Evolutionary conservation across 2,888 invertebrate genomes (phyloP).

Genomic region (Macaria notata): DNA sequence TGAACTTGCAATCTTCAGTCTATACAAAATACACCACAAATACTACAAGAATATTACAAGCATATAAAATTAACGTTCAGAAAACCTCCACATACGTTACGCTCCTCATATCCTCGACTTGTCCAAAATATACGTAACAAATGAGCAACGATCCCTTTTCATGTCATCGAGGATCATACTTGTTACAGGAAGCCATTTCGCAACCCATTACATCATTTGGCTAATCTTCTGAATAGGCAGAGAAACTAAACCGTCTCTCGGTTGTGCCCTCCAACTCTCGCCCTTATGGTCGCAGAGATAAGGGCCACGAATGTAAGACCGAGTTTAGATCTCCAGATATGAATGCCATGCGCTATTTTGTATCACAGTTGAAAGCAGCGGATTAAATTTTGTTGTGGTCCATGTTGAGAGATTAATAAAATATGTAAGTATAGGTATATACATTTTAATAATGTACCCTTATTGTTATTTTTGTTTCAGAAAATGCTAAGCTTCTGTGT

Average conservation of each 20-base stretch:
- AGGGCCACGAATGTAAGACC: slow-evolving; percentile 27
- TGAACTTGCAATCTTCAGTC: too few relatives aligned
- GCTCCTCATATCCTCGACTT: too few relatives aligned
- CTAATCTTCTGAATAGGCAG: slow-evolving; percentile 24
- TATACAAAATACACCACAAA: too few relatives aligned
- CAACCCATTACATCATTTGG: slow-evolving; percentile 31
- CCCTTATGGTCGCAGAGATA: slow-evolving; percentile 35
- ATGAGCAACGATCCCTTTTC: slow-evolving; percentile 10
- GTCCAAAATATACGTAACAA: slow-evolving; percentile 3
- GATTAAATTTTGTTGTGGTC: slow-evolving; percentile 51
- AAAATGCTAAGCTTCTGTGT: too few relatives aligned
- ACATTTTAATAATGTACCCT: too few relatives aligned
- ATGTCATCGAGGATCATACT: slow-evolving; percentile 19
- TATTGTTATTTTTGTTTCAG: too few relatives aligned
- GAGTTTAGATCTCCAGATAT: slow-evolving; percentile 48
- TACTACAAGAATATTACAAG: too few relatives aligned
- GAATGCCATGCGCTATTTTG: slow-evolving; percentile 55
- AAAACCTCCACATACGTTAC: too few relatives aligned
- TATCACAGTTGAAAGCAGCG: slow-evolving; percentile 47
- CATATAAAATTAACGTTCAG: too few relatives aligned
- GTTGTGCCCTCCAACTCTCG: slow-evolving; percentile 30
- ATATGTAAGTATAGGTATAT: too few relatives aligned
- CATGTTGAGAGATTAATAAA: slow-evolving; percentile 43
- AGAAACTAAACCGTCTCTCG: slow-evolving; percentile 6
- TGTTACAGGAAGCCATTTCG: slow-evolving; percentile 16